phyloP scores from a whole-genome alignment of 2,888 invertebrate genomes.

The Melinaea marsaeus region DNA sequence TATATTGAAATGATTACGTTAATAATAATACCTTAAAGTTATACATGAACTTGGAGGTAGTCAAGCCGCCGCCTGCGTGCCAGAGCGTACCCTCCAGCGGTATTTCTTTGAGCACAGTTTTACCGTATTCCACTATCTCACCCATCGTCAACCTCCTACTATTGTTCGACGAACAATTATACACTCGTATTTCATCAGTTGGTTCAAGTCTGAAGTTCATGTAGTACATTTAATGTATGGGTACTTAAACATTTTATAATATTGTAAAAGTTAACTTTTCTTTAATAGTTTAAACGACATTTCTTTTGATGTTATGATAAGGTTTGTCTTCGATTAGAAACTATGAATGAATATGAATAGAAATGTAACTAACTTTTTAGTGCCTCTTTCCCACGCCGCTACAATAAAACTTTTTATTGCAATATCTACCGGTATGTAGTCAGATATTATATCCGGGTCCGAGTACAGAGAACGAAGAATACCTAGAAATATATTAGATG shows the following conservation, averaged over 20 bases:
- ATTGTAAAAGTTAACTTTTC: too few species aligned
- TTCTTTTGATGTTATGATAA: too few species aligned
- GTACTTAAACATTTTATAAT: not conserved
- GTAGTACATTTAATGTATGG: conserved; percentile 7
- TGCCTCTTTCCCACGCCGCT: conserved; percentile 82
- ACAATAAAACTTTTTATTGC: conserved; percentile 84
- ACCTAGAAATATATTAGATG: conserved; percentile 56
- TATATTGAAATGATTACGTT: not conserved
- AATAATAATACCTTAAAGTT: conserved; percentile 73
- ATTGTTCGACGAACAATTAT: conserved; percentile 88
- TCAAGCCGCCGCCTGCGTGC: conserved; percentile 79
- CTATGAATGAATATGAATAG: not conserved
- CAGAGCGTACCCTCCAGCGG: conserved; percentile 86
- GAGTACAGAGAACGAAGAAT: conserved; percentile 83
- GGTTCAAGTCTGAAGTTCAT: conserved; percentile 42
- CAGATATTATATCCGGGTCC: conserved; percentile 78
- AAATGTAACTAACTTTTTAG: conserved; percentile 56
- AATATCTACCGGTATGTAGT: conserved; percentile 90
- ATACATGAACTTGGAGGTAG: conserved; percentile 78
- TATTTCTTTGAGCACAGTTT: conserved; percentile 65
- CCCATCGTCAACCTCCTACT: conserved; percentile 82
- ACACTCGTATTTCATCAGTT: conserved; percentile 78
- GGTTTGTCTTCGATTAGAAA: too few species aligned
- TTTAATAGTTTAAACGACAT: too few species aligned
- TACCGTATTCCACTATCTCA: conserved; percentile 78